These are phyloP conservation scores for Drosophila pachea DNA, from an alignment of 1,140 invertebrate species.

Conservation along the genomic window DNA sequence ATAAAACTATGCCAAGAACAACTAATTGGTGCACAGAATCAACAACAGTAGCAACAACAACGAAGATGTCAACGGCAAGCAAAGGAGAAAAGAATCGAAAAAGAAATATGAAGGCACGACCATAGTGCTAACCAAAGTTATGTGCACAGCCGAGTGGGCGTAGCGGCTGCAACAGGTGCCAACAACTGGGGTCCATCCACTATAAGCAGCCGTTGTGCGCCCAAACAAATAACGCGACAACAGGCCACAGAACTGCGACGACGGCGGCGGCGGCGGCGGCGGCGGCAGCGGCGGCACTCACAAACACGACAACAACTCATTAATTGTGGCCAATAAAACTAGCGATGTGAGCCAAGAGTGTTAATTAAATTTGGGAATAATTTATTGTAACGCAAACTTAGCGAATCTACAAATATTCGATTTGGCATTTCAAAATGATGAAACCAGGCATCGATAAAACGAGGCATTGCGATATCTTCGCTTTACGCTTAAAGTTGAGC, in stretches of 20 bases:
- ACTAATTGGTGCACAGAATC: conserved; percentile 61
- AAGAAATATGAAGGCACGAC: conserved; percentile 29
- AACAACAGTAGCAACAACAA: background rate
- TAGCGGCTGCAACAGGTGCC: conserved; percentile 49
- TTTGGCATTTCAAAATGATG: background rate
- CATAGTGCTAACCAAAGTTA: conserved; percentile 40
- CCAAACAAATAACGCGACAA: conserved; percentile 37
- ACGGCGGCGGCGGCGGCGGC: no score
- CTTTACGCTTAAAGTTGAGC: no score
- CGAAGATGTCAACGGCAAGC: background rate
- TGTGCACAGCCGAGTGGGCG: conserved; percentile 22
- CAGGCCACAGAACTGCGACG: conserved; percentile 15
- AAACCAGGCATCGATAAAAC: background rate
- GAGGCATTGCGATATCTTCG: background rate
- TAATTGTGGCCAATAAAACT: conserved; percentile 42
- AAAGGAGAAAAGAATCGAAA: conserved; percentile 23
- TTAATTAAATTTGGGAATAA: background rate
- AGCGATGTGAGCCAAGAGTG: conserved; percentile 4
- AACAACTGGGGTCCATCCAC: conserved; percentile 2
- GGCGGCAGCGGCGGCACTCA: conserved; percentile 19
- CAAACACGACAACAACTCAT: conserved; percentile 55
- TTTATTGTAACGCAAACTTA: background rate
- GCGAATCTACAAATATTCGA: background rate
- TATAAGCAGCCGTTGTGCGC: conserved; percentile 37
- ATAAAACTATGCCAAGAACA: conserved; percentile 75